Conservation (phyloP, 2,888 invertebrate genomes). For the Zaprionus lineosus region DNA sequence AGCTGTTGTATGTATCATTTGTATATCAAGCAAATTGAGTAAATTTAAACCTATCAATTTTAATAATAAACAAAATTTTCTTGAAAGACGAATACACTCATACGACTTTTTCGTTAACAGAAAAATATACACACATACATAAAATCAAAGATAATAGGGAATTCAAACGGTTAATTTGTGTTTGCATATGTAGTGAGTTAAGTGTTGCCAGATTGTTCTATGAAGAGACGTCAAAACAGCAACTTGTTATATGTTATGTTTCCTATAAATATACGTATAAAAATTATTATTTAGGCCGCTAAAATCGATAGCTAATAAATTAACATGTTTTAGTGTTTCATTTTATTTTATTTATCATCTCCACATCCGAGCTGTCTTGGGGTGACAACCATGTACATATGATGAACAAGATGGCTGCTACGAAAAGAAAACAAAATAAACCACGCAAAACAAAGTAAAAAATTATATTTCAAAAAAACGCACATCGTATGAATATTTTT, state of each 20-base stretch:
- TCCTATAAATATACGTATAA: slow-evolving; percentile 21
- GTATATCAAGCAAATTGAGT: slow-evolving; percentile 18
- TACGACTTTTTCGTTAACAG: neutral
- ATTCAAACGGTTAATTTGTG: slow-evolving; percentile 1
- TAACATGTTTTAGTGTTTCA: slow-evolving; percentile 33
- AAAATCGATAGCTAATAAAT: slow-evolving; percentile 28
- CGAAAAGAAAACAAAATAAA: slow-evolving; percentile 45
- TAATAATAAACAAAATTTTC: slow-evolving; percentile 17
- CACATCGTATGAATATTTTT: slow-evolving; percentile 18
- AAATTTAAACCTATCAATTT: slow-evolving; percentile 19
- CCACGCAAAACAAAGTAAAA: slow-evolving; percentile 56
- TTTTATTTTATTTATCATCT: slow-evolving; percentile 20
- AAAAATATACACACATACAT: neutral
- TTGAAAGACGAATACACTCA: too few species aligned
- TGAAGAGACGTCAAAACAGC: slow-evolving; percentile 20
- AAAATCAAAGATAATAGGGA: neutral
- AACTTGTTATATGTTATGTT: slow-evolving; percentile 12
- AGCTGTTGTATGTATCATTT: too few species aligned
- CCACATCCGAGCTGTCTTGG: slow-evolving; percentile 26
- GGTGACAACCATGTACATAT: slow-evolving; percentile 17
- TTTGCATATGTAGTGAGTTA: slow-evolving; percentile 8
- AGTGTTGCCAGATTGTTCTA: slow-evolving; percentile 42
- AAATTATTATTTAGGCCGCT: too few species aligned
- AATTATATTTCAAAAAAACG: slow-evolving; percentile 51
- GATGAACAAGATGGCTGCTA: slow-evolving; percentile 52